Base-by-base conservation (phyloP, 2,797 vertebrate genomes). In the Apogon hyalosoma region DNA sequence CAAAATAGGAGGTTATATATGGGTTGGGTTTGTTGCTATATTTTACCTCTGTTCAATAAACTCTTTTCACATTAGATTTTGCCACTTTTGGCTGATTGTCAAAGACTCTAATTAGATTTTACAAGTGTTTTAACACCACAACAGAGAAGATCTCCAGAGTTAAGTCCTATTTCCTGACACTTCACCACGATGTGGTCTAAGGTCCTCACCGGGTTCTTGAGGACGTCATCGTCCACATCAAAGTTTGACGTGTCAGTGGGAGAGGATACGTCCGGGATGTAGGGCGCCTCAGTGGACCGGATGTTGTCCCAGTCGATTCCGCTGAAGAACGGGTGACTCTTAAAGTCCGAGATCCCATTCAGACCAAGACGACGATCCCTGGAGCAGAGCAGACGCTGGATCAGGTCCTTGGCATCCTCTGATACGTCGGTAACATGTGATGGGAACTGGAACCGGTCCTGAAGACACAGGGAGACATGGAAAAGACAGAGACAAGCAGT, bases 221-320 rank as follows among this genome's bases (percentile, higher is more conserved):
- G 94, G 90, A 96, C 99, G 86, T 99, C 98, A 10, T 99, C 98
- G 55, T 99, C 98, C 75, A 99, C 98, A 33, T 99, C 98, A 48
- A 99, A 99, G 92, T 99, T 99, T 31, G 98, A 99, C 11, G 98
- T 99, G 77, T 99, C 98, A 8, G 98, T 98, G 33, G 98, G 98
- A 73, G 97, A 99, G 94, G 98, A 99, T 91, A 99, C 98, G 93
- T 99, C 98, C n/a, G 98, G 98, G 92, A 99, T 97, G 84, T 99
- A 99, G 54, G 98, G 98, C 74, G 98, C 98, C 87, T 99, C 98
- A 65, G 97, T 99, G 31, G 92, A 95, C 50, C 92, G 94, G 79
- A 99, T 95, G 89, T 98, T 96, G 47, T 99, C 96, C 98, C 98
- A 3, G 15, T 0, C 10, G 12, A n/a, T 85, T 92, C 92, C 92